Percentiles rank a stretch among this genome's conserved stretches.
Conservation (phyloP, 2,797 vertebrate species). For the Australoheros facetus region DNA sequence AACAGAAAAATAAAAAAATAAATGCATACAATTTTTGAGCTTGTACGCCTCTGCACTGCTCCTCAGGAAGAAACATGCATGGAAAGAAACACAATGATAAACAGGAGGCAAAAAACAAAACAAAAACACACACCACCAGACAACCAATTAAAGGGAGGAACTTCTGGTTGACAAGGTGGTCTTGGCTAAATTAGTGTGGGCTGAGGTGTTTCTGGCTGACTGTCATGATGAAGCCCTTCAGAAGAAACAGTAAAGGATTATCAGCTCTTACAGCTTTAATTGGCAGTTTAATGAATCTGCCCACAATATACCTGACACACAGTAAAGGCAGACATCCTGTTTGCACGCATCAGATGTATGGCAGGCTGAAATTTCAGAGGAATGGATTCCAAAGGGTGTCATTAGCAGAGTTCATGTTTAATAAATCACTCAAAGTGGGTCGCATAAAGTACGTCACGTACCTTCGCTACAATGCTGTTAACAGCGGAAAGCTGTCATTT, state of each 20-base stretch:
- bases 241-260: slow-evolving; percentile 49
- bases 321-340: slow-evolving; percentile 28
- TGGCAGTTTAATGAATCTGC: slow-evolving; percentile 61
- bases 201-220: slow-evolving; percentile 18
- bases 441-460: slow-evolving; percentile 9
- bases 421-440: slow-evolving; percentile 20
- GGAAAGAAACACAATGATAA: slow-evolving; percentile 12
- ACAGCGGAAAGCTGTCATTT: slow-evolving; percentile 1
- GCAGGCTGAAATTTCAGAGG: slow-evolving; percentile 10
- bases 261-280: slow-evolving; percentile 56
- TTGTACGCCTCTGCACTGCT: neutral
- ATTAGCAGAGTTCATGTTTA: slow-evolving; percentile 16
- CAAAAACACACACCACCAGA: neutral
- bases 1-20: neutral
- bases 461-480: neutral
- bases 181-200: slow-evolving; percentile 44
- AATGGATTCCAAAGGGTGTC: neutral
- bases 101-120: neutral
- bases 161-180: slow-evolving; percentile 40
- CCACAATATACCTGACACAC: slow-evolving; percentile 16
- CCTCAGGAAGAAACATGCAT: neutral
- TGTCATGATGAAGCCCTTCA: slow-evolving; percentile 34
- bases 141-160: slow-evolving; percentile 36
- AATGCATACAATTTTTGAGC: neutral
- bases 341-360: slow-evolving; percentile 32